Conservation (phyloP, 1,140 invertebrate species). For the Sitophilus oryzae region DNA sequence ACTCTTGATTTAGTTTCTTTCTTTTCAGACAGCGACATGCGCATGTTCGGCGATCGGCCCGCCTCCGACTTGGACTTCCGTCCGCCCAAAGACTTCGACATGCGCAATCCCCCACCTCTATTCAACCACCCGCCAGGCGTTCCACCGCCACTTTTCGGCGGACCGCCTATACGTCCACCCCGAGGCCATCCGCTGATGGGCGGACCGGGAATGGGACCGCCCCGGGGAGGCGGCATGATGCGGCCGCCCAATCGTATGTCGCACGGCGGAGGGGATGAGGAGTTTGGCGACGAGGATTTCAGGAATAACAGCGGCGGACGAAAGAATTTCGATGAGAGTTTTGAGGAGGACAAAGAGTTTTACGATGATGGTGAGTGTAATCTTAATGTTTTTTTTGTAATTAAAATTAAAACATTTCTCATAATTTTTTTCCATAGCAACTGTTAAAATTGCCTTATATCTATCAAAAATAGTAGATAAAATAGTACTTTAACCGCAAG, state of each 20-base stretch:
- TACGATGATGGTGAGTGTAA: conserved; percentile 19
- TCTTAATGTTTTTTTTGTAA: background rate
- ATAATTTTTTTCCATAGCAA: no score
- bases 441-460: no score
- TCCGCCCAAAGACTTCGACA: conserved; percentile 21
- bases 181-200: background rate
- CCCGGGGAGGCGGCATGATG: background rate
- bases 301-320: conserved; percentile 12
- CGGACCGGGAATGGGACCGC: background rate
- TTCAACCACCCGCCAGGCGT: background rate
- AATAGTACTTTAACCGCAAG: no score
- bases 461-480: no score
- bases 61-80: conserved; percentile 30
- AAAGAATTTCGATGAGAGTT: conserved; percentile 9
- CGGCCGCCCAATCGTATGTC: background rate
- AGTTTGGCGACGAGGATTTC: conserved; percentile 33
- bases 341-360: conserved; percentile 27
- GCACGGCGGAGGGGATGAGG: conserved; percentile 11
- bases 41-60: conserved; percentile 27
- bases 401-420: no score
- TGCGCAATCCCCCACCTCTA: conserved; percentile 11
- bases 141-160: background rate
- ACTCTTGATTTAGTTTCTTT: no score
- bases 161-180: background rate
- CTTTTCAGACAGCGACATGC: conserved; percentile 23